Base-by-base conservation (phyloP, 2,113 vertebrate genomes). In the Perognathus longimembris region DNA sequence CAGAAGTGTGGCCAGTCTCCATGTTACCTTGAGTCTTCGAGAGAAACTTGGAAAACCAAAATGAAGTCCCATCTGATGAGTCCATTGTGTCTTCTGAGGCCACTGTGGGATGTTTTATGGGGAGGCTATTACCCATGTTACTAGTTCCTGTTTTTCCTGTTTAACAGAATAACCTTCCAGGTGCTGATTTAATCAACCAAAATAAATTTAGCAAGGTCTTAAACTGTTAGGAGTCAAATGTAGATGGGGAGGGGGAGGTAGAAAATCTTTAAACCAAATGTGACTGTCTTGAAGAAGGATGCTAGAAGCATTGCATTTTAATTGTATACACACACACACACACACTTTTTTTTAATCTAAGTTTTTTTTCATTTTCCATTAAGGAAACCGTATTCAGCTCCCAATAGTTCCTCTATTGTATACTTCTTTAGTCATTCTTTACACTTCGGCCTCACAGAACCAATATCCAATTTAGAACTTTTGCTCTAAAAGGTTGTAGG, bases 81-180 rank as follows among this genome's bases (percentile, higher is more conserved):
- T 17, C n/a, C 12, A 24, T 14, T 18, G 15, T 40, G 77, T 81
- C 50, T 38, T 36, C 38, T 42, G 32, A 79, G 61, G 32, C n/a
- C 75, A 66, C 50, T 18, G 50, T 42, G 22, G 4, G 8, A 5
- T 3, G 18, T 85, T 71, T 88, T 70, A 81, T 6, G 69, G 66
- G 67, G 34, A 70, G 59, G 36, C 26, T 71, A 26, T 75, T 67
- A 42, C 22, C 66, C 26, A 20, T 54, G n/a, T 76, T 80, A 64
- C 78, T 4, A 59, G 70, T 61, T 92, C 54, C 45, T 10, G 2
- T 94, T 85, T 89, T 94, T 69, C 90, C 71, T 94, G 54, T 88
- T 92, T 84, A 84, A 96, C 79, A 86, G 75, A 85, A 80, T 85
- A 87, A 76, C 28, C 75, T 88, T 85, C 69, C 45, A 80, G 45